Percentiles rank a stretch among this genome's conserved stretches.
Conservation (phyloP, 2,113 vertebrate genomes). For the Alligator mississippiensis region DNA sequence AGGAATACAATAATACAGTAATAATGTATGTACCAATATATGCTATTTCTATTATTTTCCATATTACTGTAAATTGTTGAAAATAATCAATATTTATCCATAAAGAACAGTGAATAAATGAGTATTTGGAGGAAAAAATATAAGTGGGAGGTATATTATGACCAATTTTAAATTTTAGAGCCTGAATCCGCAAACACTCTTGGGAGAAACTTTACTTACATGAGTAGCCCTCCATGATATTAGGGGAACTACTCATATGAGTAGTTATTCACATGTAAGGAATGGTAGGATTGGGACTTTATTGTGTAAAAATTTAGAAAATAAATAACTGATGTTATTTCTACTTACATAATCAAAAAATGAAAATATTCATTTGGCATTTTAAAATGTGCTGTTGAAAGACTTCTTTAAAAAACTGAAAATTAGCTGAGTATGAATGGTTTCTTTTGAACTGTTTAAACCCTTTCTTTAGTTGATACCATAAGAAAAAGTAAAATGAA, state of each 20-base stretch:
- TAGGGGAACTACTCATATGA: background rate
- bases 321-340: background rate
- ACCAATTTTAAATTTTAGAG: background rate
- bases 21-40: background rate
- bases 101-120: conserved; percentile 32
- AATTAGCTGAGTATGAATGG: conserved; percentile 18
- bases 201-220: background rate
- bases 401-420: background rate
- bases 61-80: background rate
- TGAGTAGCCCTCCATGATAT: background rate
- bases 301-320: conserved; percentile 26
- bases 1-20: background rate
- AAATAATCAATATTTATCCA: conserved; percentile 34
- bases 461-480: background rate
- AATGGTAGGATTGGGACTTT: background rate
- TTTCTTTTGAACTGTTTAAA: conserved; percentile 53
- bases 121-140: background rate
- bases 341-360: background rate
- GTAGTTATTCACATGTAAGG: background rate
- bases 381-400: conserved; percentile 4
- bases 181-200: background rate
- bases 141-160: background rate
- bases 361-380: conserved; percentile 4
- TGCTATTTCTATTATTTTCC: conserved; percentile 23
- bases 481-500: conserved; percentile 33